Percentiles rank a stretch among this genome's conserved stretches.
Conservation (phyloP, 2,797 vertebrate species). For the Fistularia commersonii region DNA sequence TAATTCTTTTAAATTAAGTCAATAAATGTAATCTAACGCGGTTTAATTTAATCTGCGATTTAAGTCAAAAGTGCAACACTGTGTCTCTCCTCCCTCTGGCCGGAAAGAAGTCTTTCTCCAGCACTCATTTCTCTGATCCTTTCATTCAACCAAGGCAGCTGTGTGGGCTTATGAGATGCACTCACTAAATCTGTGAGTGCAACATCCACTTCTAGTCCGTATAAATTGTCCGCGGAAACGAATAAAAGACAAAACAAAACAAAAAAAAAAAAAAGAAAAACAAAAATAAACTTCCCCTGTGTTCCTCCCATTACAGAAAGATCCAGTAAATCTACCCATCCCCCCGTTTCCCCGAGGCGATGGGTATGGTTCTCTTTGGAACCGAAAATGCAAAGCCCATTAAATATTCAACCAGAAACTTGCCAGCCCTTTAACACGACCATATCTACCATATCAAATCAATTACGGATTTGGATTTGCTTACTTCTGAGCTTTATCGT, state of each 20-base stretch:
- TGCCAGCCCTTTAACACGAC: slow-evolving; percentile 18
- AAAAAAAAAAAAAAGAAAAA: slow-evolving; percentile 8
- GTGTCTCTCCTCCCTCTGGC: background rate
- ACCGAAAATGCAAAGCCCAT: slow-evolving; percentile 8
- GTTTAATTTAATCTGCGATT: no score
- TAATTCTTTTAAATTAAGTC: no score
- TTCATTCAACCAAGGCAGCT: slow-evolving; percentile 9
- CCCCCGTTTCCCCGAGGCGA: slow-evolving; percentile 13
- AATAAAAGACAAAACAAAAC: no score
- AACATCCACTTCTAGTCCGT: slow-evolving; percentile 28
- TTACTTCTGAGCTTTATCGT: no score
- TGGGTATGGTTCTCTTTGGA: slow-evolving; percentile 12
- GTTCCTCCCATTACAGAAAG: slow-evolving; percentile 22
- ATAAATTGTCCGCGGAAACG: slow-evolving; percentile 18
- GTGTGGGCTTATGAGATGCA: slow-evolving; percentile 9
- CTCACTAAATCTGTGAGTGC: slow-evolving; percentile 12
- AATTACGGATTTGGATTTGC: slow-evolving; percentile 6
- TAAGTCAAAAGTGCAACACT: no score
- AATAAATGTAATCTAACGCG: no score
- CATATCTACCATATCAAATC: slow-evolving; percentile 6
- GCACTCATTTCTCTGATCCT: slow-evolving; percentile 18
- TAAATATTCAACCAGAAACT: slow-evolving; percentile 5
- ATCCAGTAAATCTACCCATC: slow-evolving; percentile 42
- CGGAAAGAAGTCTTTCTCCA: background rate
- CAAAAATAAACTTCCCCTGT: background rate